Conservation (phyloP, 1,140 invertebrate genomes). For the Phymastichus coffea region DNA sequence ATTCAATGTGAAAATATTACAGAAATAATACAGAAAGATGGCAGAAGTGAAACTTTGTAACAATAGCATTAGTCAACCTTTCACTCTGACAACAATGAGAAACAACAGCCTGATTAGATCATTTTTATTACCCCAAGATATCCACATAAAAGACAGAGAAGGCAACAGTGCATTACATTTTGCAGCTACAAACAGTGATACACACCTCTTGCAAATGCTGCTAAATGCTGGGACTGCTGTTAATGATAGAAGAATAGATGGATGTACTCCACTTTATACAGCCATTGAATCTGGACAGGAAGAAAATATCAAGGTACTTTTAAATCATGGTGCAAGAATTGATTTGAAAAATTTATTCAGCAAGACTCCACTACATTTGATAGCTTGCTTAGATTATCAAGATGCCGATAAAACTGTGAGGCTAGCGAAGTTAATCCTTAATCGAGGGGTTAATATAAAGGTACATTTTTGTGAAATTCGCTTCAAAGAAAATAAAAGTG, state of each 20-base stretch:
- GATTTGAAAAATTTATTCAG: constrained; percentile 1
- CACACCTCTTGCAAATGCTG: not conserved
- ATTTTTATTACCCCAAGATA: not conserved
- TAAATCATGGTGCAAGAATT: not conserved
- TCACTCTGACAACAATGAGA: not conserved
- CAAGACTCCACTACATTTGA: constrained; percentile 1
- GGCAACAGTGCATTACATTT: not conserved
- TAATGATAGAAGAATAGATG: not conserved
- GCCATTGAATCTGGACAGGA: constrained; percentile 2
- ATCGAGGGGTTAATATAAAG: not conserved
- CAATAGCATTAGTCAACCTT: not conserved
- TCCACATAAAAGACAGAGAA: not conserved
- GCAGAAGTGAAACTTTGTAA: not conserved
- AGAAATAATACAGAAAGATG: not conserved
- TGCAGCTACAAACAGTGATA: not conserved
- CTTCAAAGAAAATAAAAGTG: too few relatives aligned
- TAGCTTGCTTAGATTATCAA: not conserved
- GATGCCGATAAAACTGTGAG: not conserved
- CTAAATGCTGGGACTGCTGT: not conserved
- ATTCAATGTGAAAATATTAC: too few relatives aligned
- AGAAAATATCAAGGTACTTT: constrained; percentile 3
- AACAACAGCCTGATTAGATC: not conserved
- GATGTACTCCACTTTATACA: not conserved
- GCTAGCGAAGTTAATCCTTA: constrained; percentile 1
- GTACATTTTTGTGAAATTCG: too few relatives aligned